Percentiles rank a stretch among this genome's conserved stretches.
phyloP scores from a whole-genome alignment of 2,888 invertebrate species.

The Mythimna lalbum region DNA sequence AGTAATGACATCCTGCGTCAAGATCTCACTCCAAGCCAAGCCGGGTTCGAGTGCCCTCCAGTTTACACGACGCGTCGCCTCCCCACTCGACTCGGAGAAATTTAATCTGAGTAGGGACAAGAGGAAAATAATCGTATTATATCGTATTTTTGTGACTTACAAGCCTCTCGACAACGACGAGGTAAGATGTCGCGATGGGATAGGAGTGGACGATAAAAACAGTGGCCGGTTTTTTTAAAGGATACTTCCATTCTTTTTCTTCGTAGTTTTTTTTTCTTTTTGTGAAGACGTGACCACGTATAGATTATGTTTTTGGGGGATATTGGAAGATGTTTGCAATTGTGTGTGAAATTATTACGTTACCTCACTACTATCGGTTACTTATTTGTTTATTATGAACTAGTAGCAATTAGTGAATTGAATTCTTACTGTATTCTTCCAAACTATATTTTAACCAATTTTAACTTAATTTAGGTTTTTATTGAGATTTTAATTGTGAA shows the following conservation, averaged over 20 bases:
- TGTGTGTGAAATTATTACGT: background rate
- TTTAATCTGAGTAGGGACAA: constrained; percentile 75
- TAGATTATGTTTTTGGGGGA: constrained; percentile 6
- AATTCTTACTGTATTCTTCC: too few species aligned
- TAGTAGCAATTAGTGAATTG: too few species aligned
- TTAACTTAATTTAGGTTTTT: too few species aligned
- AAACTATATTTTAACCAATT: too few species aligned
- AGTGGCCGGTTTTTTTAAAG: constrained; percentile 40
- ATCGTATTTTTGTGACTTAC: constrained; percentile 70
- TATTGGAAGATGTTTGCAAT: background rate
- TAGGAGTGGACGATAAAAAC: constrained; percentile 44
- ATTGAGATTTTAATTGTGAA: too few species aligned
- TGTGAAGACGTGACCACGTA: background rate
- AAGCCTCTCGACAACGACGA: constrained; percentile 47
- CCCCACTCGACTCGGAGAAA: constrained; percentile 67
- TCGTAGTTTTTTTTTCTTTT: constrained; percentile 45
- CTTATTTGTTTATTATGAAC: too few species aligned
- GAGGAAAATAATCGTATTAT: constrained; percentile 73
- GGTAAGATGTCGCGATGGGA: constrained; percentile 50
- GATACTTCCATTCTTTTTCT: background rate
- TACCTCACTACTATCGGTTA: background rate
- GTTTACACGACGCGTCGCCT: constrained; percentile 74
- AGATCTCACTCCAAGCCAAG: constrained; percentile 61
- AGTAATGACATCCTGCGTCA: constrained; percentile 69
- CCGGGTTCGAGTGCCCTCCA: constrained; percentile 71